phyloP scores from a whole-genome alignment of 2,113 vertebrate species.

The Megaceryle maxima region DNA sequence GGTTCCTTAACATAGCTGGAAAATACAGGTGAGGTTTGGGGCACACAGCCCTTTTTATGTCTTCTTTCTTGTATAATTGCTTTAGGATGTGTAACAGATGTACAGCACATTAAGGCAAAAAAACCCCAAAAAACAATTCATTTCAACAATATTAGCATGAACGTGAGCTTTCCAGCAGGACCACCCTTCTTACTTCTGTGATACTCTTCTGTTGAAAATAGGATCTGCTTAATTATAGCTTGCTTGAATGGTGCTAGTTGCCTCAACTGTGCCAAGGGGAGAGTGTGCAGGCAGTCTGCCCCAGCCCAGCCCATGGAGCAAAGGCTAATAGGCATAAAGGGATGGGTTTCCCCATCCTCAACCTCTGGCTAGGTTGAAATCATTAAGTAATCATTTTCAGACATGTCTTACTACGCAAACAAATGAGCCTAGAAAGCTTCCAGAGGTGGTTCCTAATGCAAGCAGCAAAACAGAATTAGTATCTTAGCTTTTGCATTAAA shows the following conservation, averaged over 20 bases:
- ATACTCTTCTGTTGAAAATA: background rate
- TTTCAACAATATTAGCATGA: background rate
- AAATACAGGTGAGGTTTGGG: conserved; percentile 49
- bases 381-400: background rate
- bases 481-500: background rate
- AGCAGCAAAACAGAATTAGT: background rate
- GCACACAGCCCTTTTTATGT: conserved; percentile 17
- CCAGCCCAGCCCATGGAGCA: background rate
- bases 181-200: background rate
- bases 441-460: background rate
- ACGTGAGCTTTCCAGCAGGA: background rate
- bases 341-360: background rate
- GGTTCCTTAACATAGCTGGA: conserved; percentile 39
- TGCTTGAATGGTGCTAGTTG: background rate
- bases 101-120: background rate
- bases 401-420: background rate
- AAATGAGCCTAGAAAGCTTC: background rate
- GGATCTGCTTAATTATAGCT: background rate
- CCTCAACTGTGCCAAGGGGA: background rate
- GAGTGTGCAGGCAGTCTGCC: background rate
- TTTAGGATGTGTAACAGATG: conserved; percentile 15
- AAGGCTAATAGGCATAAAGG: background rate
- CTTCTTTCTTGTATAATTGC: background rate
- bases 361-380: background rate
- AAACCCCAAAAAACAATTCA: background rate